Evolutionary conservation across 2,797 vertebrate genomes (phyloP), one percentile per base, ranked within the genome.

Genomic region (Muscicapa striata): DNA sequence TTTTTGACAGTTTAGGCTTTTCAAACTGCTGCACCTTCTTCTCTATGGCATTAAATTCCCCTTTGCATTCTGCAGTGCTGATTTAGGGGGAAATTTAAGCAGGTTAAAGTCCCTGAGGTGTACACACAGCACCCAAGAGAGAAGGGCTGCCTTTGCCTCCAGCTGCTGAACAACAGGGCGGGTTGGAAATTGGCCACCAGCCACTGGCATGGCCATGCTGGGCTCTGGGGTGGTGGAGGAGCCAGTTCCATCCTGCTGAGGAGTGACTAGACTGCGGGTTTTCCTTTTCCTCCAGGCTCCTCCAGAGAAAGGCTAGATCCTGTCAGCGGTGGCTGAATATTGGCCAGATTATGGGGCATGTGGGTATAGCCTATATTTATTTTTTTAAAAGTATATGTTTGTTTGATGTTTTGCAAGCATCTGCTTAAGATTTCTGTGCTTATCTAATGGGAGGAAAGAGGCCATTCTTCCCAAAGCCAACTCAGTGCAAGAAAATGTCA

Each of bases 391-490:
- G 72, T 89, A 85, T 90, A 52, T 93, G 90, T 94, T 96, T 97
- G 94, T 97, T 97, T 97, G 96, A 97, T 96, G 94, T 97, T 95
- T 93, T 86, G 89, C 94, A 95, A 96, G 90, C 97, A 96, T 97
- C 96, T 97, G 96, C 96, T 97, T 97, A 95, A 96, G 93, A 96
- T 97, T 97, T 97, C 91, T 97, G 90, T 93, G 96, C 97, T 97
- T 95, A 97, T 96, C 96, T 96, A 96, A 94, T 0, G 3, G 94
- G 96, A 96, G 93, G 95, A 95, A 95, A 89, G 80, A 94, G 75
- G 72, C 90, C 91, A 87, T 96, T 97, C 96, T 97, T 95, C 94
- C 90, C 87, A 90, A 95, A 96, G 94, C 92, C 84, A 92, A 36
- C 38, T 93, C 90, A 88, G 88, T 79, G 91, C 91, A 84, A 97